Base-by-base conservation (phyloP, 2,888 invertebrate genomes). In the Homarus gammarus region DNA sequence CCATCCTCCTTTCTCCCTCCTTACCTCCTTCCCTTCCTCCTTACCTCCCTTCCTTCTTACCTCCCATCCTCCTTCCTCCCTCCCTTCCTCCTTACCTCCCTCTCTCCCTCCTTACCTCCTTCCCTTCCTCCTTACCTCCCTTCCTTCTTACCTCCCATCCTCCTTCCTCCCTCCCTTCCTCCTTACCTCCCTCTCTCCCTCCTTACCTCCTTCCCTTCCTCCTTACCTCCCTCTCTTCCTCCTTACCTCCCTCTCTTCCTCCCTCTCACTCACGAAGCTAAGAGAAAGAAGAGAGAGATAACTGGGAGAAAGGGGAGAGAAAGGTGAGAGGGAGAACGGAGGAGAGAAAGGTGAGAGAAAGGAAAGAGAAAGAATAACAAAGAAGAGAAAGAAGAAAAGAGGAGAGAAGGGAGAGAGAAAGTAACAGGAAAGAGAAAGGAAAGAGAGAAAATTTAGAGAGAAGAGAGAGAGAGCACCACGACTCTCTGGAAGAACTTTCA, bases 401-500 rank as follows among this genome's bases (percentile, higher is more conserved):
- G 12, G 38, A 40, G 36, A 36, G 8, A 33, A 22, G 33, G 36
- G 27, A 6, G 33, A 22, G n/a, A 36, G 73, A 12, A 73, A 22
- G n/a, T 27, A 1, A 15, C 15, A 33, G 33, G 73, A 31, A 33
- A 73, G 73, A 73, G 73, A 75, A 18, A 64, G 64, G 18, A 18
- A 49, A 27, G 31, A 27, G 51, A 27, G n/a, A 61, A 33, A 64
- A 40, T 5, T 31, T 33, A 15, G 22, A 22, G 27, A 6, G n/a
- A 33, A 36, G 36, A 79, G 79, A 79, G 79, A 61, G 36, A 79
- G 78, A 38, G 44, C n/a, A n/a, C n/a, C n/a, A n/a, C n/a, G n/a
- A n/a, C n/a, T n/a, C n/a, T n/a, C n/a, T n/a, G n/a, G n/a, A n/a
- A n/a, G n/a, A n/a, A n/a, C n/a, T n/a, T n/a, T n/a, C n/a, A n/a